These are phyloP conservation scores for Blastobasis lacticolella DNA, from an alignment of 2,888 invertebrate genomes.

Conservation along the genomic window DNA sequence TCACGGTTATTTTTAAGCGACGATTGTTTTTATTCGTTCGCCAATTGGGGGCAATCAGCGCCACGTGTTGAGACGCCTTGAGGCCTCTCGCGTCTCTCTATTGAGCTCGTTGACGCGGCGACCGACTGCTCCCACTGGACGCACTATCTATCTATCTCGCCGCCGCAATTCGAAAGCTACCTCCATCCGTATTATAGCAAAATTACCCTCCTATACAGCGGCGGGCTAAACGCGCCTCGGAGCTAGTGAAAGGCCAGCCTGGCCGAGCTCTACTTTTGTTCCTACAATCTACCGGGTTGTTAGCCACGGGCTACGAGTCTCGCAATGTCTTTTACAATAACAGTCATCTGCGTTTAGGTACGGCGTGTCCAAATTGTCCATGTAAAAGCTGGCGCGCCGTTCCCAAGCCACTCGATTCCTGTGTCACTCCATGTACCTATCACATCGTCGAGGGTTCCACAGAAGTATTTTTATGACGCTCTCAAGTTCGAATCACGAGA, in stretches of 20 bases:
- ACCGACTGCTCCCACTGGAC: too few species aligned
- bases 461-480: constrained; percentile 55
- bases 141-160: too few species aligned
- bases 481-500: constrained; percentile 56
- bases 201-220: background rate
- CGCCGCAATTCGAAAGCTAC: background rate
- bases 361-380: constrained; percentile 4
- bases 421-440: background rate
- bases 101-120: constrained; percentile 50
- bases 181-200: background rate
- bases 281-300: background rate
- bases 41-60: constrained; percentile 73
- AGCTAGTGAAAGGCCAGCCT: background rate
- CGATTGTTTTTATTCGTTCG: constrained; percentile 74
- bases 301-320: background rate
- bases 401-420: constrained; percentile 27
- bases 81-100: constrained; percentile 28
- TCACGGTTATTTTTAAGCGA: constrained; percentile 73
- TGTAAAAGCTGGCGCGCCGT: constrained; percentile 9
- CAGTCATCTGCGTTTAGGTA: background rate
- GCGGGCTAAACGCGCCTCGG: background rate
- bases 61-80: constrained; percentile 33
- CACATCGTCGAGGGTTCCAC: constrained; percentile 13
- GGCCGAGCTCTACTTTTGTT: constrained; percentile 1
- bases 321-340: constrained; percentile 6